Evolutionary conservation across 2,888 invertebrate genomes (phyloP).

Genomic region (Pilophorus perplexus): DNA sequence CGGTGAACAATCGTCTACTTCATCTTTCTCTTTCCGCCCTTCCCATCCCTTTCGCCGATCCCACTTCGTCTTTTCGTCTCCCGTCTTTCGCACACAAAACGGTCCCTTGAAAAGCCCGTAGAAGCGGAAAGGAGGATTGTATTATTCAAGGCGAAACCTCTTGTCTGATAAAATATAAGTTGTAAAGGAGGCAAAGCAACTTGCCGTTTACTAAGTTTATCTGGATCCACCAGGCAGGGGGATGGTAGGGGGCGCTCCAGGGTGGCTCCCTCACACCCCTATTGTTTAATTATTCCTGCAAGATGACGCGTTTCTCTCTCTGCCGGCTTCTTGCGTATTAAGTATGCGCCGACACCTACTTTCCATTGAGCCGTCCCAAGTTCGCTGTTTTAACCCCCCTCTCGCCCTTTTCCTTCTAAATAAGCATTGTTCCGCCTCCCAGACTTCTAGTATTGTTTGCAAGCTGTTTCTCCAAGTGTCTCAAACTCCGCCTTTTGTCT

Average conservation of each 20-base stretch:
- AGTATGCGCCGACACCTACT: conserved; percentile 46
- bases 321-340: conserved; percentile 35
- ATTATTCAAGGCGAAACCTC: conserved; percentile 44
- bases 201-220: conserved; percentile 46
- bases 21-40: background rate
- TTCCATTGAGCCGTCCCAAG: conserved; percentile 44
- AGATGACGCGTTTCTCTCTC: conserved; percentile 41
- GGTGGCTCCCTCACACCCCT: conserved; percentile 21
- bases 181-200: conserved; percentile 45
- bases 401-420: conserved; percentile 24
- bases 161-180: conserved; percentile 45
- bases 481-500: conserved; percentile 38
- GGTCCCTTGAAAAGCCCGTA: conserved; percentile 29
- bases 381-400: conserved; percentile 26
- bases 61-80: background rate
- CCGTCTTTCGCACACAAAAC: conserved; percentile 32
- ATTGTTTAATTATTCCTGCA: conserved; percentile 46
- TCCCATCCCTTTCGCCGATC: background rate
- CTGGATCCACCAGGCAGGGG: conserved; percentile 38
- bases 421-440: conserved; percentile 39
- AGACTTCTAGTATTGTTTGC: conserved; percentile 37
- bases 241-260: conserved; percentile 25
- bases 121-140: conserved; percentile 44
- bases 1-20: conserved; percentile 17
- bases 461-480: conserved; percentile 42